These are phyloP conservation scores for Rhagophthalmus giganteus DNA, from an alignment of 2,888 invertebrate species.

Conservation along the genomic window DNA sequence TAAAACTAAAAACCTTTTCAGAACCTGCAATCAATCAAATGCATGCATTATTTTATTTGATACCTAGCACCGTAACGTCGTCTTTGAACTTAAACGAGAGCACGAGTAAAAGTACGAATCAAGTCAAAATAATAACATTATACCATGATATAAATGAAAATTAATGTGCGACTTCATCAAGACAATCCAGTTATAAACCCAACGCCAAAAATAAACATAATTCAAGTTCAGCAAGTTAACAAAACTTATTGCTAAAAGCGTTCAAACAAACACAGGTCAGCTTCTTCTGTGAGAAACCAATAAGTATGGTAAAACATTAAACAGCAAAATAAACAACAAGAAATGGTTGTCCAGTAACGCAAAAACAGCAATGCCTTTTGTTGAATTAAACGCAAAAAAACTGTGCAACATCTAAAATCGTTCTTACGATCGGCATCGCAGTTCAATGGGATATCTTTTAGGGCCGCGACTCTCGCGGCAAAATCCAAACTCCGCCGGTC, in stretches of 20 bases:
- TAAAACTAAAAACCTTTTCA: too few relatives aligned
- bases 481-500: constrained; percentile 23
- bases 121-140: too few relatives aligned
- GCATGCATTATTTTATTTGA: too few relatives aligned
- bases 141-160: too few relatives aligned
- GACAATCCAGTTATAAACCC: too few relatives aligned
- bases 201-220: too few relatives aligned
- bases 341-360: constrained; percentile 9
- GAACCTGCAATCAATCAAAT: too few relatives aligned
- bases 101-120: too few relatives aligned
- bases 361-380: constrained; percentile 16
- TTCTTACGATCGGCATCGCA: constrained; percentile 37
- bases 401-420: constrained; percentile 35
- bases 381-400: constrained; percentile 23
- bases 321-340: constrained; percentile 2
- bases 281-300: constrained; percentile 4
- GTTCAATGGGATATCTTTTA: constrained; percentile 33
- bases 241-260: constrained; percentile 4
- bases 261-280: constrained; percentile 1
- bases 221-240: background rate
- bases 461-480: constrained; percentile 27
- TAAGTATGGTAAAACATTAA: background rate
- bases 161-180: too few relatives aligned
- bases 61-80: too few relatives aligned
- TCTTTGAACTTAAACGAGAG: too few relatives aligned